These are phyloP conservation scores for Rhynchophorus ferrugineus DNA, from an alignment of 1,140 invertebrate genomes.

Conservation along the genomic window DNA sequence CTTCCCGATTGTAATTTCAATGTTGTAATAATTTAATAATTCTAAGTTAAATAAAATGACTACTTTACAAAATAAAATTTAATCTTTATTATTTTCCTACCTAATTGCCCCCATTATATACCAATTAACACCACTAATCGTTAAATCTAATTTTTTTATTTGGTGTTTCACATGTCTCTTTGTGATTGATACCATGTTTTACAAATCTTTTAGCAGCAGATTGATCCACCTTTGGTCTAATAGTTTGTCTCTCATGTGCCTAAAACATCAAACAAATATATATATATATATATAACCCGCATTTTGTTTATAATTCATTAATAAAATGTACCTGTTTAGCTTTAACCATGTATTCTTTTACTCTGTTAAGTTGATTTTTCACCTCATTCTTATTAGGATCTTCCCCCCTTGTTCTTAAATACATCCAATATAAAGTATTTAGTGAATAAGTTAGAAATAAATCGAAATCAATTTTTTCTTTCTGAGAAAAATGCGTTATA, in stretches of 20 bases:
- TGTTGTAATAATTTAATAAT: too few species aligned
- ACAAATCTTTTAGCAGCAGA: constrained; percentile 51
- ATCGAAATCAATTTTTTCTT: constrained; percentile 53
- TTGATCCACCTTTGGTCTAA: constrained; percentile 47
- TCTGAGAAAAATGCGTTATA: constrained; percentile 43
- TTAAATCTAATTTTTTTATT: constrained; percentile 29
- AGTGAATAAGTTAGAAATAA: constrained; percentile 50
- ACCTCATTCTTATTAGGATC: constrained; percentile 49
- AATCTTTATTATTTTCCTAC: too few species aligned
- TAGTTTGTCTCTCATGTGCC: constrained; percentile 45
- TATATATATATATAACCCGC: background rate
- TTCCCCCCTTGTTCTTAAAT: constrained; percentile 48
- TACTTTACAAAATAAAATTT: too few species aligned
- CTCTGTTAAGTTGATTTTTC: constrained; percentile 49
- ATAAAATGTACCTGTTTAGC: constrained; percentile 44
- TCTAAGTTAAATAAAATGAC: too few species aligned
- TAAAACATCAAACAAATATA: constrained; percentile 21
- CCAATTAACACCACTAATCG: too few species aligned
- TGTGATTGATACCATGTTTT: constrained; percentile 42
- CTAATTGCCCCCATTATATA: too few species aligned
- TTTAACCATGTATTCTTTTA: constrained; percentile 50
- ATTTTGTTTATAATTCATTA: background rate
- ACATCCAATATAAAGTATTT: constrained; percentile 54
- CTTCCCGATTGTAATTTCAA: too few species aligned
- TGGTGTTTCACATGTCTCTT: constrained; percentile 14